Evolutionary conservation across 2,888 invertebrate genomes (phyloP).

Genomic region (Sarcophaga rosellei): DNA sequence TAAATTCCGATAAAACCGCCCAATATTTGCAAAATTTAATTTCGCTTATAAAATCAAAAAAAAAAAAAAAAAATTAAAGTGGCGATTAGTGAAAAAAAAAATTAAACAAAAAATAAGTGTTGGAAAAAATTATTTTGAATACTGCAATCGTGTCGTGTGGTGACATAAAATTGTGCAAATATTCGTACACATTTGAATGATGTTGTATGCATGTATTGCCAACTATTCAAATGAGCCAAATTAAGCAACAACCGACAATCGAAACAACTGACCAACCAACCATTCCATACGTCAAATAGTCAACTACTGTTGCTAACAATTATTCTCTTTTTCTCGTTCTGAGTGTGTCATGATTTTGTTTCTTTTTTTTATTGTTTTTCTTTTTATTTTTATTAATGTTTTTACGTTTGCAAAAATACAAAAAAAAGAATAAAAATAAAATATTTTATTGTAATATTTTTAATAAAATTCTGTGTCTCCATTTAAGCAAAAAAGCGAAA

Average conservation of each 20-base stretch:
- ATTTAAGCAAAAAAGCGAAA: background rate
- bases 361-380: background rate
- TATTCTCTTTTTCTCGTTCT: background rate
- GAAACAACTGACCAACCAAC: slow-evolving; percentile 6
- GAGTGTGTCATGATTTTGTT: slow-evolving; percentile 6
- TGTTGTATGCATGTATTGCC: slow-evolving; percentile 20
- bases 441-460: background rate
- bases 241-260: background rate
- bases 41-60: background rate
- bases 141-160: background rate
- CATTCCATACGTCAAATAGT: background rate
- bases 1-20: background rate
- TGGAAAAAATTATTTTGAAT: background rate
- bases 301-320: slow-evolving; percentile 1
- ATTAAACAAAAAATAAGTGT: no score
- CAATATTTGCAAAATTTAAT: background rate
- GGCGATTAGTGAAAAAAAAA: no score
- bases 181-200: background rate
- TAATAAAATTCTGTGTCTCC: background rate
- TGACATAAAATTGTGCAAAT: slow-evolving; percentile 8
- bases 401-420: background rate
- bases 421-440: slow-evolving; percentile 3
- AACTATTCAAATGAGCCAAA: background rate
- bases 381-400: slow-evolving; percentile 27
- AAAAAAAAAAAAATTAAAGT: background rate